Conservation (phyloP, 2,797 vertebrate genomes). For the Kryptolebias ocellatus region DNA sequence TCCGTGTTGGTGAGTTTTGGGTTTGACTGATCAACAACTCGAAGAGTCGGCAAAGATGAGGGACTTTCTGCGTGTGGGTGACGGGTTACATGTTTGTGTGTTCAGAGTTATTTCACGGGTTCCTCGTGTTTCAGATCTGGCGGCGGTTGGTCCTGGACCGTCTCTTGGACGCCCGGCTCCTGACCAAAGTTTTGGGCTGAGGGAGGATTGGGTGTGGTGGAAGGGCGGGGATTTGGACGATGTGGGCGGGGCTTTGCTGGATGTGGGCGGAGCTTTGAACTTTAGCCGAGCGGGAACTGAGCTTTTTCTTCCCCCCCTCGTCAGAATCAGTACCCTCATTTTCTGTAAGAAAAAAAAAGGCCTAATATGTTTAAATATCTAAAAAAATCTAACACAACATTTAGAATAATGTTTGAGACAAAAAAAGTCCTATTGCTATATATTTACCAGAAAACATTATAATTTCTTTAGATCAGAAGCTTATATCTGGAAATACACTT, state of each 20-base stretch:
- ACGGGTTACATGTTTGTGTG: conserved; percentile 12
- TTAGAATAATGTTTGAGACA: no score
- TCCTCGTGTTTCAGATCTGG: conserved; percentile 36
- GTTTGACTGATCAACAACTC: no score
- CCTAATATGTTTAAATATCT: not conserved
- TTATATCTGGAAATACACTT: no score
- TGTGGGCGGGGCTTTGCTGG: conserved; percentile 2
- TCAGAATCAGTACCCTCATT: conserved; percentile 59
- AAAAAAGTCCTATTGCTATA: no score
- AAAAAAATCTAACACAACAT: no score
- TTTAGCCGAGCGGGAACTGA: conserved; percentile 39
- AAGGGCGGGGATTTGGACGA: conserved; percentile 9
- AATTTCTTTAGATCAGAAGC: no score
- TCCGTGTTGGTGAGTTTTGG: no score
- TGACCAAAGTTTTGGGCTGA: conserved; percentile 35
- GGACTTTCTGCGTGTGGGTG: not conserved
- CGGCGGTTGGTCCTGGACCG: conserved; percentile 58
- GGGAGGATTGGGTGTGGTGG: conserved; percentile 40
- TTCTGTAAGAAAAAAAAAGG: conserved; percentile 41
- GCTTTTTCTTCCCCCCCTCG: conserved; percentile 49
- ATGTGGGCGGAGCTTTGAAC: conserved; percentile 6
- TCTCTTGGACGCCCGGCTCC: conserved; percentile 54
- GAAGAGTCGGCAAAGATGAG: no score
- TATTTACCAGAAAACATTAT: no score
- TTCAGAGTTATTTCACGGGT: no score